phyloP scores from a whole-genome alignment of 2,888 invertebrate species.

The Byasa hedistus region DNA sequence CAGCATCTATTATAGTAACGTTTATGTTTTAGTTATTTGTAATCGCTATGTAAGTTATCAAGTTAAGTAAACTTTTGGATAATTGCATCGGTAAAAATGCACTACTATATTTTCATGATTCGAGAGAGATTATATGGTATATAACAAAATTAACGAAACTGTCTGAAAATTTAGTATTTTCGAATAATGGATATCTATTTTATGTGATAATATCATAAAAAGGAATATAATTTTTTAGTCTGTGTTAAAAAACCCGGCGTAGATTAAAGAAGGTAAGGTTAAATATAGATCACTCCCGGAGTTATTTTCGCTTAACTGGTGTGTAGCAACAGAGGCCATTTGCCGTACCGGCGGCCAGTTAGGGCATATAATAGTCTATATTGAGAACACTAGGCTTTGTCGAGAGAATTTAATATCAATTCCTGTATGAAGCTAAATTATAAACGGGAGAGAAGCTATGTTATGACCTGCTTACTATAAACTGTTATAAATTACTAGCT shows the following conservation, averaged over 20 bases:
- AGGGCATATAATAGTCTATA: constrained; percentile 15
- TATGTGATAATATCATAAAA: too few relatives aligned
- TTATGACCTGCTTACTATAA: constrained; percentile 13
- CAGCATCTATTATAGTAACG: too few relatives aligned
- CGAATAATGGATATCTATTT: too few relatives aligned
- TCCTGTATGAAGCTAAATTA: constrained; percentile 7
- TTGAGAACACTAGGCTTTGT: constrained; percentile 16
- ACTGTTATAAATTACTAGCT: not conserved
- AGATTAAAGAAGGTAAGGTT: not conserved
- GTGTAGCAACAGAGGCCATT: not conserved
- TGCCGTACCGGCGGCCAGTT: not conserved
- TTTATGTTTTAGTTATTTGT: too few relatives aligned
- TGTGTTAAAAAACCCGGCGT: not conserved
- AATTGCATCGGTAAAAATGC: too few relatives aligned
- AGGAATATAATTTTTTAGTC: too few relatives aligned
- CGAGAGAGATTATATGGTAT: too few relatives aligned
- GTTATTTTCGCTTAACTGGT: not conserved
- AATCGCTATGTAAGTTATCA: too few relatives aligned
- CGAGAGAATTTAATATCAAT: constrained; percentile 26
- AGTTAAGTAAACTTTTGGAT: too few relatives aligned
- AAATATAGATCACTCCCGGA: not conserved
- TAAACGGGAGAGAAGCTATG: constrained; percentile 6
- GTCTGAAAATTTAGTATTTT: too few relatives aligned
- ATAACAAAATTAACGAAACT: too few relatives aligned
- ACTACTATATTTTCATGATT: too few relatives aligned